Evolutionary conservation across 2,113 vertebrate genomes (phyloP).

Genomic region (Sinosuthora webbiana): DNA sequence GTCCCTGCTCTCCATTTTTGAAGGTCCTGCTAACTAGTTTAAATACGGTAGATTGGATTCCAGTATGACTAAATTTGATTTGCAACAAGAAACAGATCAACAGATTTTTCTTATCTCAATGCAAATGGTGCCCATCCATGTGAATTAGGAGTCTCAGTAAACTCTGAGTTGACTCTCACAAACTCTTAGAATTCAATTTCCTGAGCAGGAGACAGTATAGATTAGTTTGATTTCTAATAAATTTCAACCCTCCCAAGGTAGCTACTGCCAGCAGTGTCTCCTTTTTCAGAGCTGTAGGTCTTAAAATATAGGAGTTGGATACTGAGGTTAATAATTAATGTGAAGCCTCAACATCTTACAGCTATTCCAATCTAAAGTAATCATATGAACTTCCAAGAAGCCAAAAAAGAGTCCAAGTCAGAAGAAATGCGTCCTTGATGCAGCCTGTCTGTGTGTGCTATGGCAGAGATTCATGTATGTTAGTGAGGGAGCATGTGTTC

Average conservation of each 20-base stretch:
- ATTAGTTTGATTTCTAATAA: slow-evolving; percentile 62
- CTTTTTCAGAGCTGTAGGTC: slow-evolving; percentile 14
- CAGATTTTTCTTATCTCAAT: slow-evolving; percentile 42
- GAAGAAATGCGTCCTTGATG: not conserved
- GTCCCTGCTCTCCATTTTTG: not conserved
- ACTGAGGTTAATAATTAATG: slow-evolving; percentile 56
- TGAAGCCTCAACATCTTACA: slow-evolving; percentile 40
- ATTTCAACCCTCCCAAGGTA: slow-evolving; percentile 26
- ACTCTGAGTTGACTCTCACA: slow-evolving; percentile 7
- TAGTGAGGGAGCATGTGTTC: rapidly evolving
- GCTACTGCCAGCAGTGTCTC: slow-evolving; percentile 4
- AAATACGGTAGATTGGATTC: not conserved
- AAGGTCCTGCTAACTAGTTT: not conserved
- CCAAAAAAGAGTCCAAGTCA: not conserved
- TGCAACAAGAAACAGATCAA: slow-evolving; percentile 20
- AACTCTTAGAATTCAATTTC: slow-evolving; percentile 32
- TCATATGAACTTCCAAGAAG: slow-evolving; percentile 29
- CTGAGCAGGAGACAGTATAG: slow-evolving; percentile 36
- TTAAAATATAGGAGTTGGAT: slow-evolving; percentile 36
- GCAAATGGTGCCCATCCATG: not conserved
- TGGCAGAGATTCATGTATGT: not conserved
- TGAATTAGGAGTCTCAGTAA: slow-evolving; percentile 19
- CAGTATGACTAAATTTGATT: not conserved
- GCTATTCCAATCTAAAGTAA: slow-evolving; percentile 14
- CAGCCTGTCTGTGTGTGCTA: not conserved